A percentile compares a stretch with the other conserved stretches of the same genome.
phyloP scores from a whole-genome alignment of 1,140 invertebrate genomes.

The Neuroterus valhalla region DNA sequence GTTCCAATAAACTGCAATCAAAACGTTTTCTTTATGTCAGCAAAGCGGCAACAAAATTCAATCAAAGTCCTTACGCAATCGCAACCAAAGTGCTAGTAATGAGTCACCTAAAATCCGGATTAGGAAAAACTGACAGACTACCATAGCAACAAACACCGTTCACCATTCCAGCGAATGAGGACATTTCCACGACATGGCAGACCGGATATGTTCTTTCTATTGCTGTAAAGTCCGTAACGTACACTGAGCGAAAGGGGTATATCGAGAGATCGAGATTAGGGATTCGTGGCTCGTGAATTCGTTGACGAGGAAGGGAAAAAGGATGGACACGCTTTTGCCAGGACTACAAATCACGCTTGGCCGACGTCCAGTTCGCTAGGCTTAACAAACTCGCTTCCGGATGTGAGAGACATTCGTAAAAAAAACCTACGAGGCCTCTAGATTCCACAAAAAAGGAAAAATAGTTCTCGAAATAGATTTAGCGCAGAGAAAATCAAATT shows the following conservation, averaged over 20 bases:
- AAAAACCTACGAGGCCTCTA: background rate
- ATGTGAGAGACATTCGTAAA: constrained; percentile 7
- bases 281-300: constrained; percentile 7
- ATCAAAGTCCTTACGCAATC: too few species aligned
- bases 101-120: too few species aligned
- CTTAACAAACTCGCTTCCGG: constrained; percentile 9
- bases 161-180: too few species aligned
- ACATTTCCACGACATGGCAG: too few species aligned
- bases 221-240: too few species aligned
- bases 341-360: constrained; percentile 28
- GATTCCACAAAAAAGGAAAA: constrained; percentile 6
- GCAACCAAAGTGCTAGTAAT: too few species aligned
- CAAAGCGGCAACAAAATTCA: too few species aligned
- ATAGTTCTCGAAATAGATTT: constrained; percentile 13
- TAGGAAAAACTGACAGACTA: too few species aligned
- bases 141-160: too few species aligned
- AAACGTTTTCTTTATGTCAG: too few species aligned
- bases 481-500: background rate
- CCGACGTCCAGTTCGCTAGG: constrained; percentile 27
- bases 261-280: background rate
- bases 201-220: too few species aligned
- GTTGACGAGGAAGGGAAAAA: background rate
- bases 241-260: background rate
- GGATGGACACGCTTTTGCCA: constrained; percentile 1
- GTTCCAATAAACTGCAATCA: too few species aligned